Evolutionary conservation across 2,113 vertebrate species (phyloP), one percentile per base, ranked within the genome.

Genomic region (Mirounga angustirostris): DNA sequence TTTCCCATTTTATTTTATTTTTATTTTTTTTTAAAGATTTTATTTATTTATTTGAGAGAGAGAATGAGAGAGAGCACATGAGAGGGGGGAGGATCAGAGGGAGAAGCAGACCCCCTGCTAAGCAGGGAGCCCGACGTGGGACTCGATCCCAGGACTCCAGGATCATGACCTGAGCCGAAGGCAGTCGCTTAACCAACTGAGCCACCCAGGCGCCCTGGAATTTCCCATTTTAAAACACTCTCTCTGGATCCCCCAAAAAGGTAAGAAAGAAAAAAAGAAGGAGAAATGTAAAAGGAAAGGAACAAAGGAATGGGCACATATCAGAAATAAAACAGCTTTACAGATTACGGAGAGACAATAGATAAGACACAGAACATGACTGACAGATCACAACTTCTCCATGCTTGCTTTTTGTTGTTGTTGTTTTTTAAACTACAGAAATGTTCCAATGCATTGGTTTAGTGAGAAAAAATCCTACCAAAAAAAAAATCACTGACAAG

Each of bases 221-320:
- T 85, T 94, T 82, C 50, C 67, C 71, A 84, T 74, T 95, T 95
- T 76, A 78, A 98, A 95, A 79, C 12, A 65, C 58, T 76, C 15
- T 82, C 28, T 96, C 30, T 54, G 46, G 86, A 85, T 86, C 26
- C 33, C 30, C 36, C 78, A 65, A 52, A 84, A 91, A 74, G 15
- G 43, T 58, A 67, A 89, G 15, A 24, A 24, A 24, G 12, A 19
- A 50, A 28, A 36, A 69, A 58, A 61, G 10, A 58, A 52, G 9
- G 67, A 84, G 76, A 85, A 88, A 78, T 65, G 14, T 56, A 40
- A 96, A 69, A 63, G 40, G 26, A 83, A 90, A 80, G 54, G 69
- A 83, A 94, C 80, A 92, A 71, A 97, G 16, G 50, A 88, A 94
- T 22, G 19, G 59, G 36, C 43, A 92, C 12, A 26, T 59, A 80